Percentiles rank a stretch among this genome's conserved stretches.
Conservation (phyloP, 1,140 invertebrate genomes). For the Orchestia grillus region DNA sequence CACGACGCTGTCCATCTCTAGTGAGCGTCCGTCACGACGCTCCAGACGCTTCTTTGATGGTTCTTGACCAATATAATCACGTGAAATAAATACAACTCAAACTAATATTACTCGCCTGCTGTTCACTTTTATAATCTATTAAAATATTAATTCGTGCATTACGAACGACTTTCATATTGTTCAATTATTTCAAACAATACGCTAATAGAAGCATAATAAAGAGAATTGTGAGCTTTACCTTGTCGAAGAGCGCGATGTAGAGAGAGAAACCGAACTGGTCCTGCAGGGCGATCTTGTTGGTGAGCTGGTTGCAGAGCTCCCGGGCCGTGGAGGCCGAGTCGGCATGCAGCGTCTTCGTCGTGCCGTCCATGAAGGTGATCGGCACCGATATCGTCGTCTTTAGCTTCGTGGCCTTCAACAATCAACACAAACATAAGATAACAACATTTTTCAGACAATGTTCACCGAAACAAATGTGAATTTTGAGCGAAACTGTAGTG, state of each 20-base stretch:
- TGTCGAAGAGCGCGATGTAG: constrained; percentile 98
- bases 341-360: constrained; percentile 95
- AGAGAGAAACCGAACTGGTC: constrained; percentile 99
- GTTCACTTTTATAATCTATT: background rate
- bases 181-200: background rate
- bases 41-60: background rate
- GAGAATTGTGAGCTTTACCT: constrained; percentile 76
- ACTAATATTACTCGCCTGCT: background rate
- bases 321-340: constrained; percentile 98
- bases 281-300: constrained; percentile 93
- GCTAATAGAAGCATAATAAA: background rate
- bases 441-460: background rate
- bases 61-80: background rate
- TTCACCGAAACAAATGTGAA: background rate
- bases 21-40: background rate
- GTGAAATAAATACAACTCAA: background rate
- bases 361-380: constrained; percentile 99
- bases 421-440: background rate
- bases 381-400: constrained; percentile 98
- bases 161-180: background rate
- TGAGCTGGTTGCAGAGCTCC: constrained; percentile 95
- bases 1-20: background rate
- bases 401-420: constrained; percentile 92
- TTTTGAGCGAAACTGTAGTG: no score
- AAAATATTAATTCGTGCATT: background rate